Conservation (phyloP, 2,797 vertebrate genomes). For the Serranus cabrilla region DNA sequence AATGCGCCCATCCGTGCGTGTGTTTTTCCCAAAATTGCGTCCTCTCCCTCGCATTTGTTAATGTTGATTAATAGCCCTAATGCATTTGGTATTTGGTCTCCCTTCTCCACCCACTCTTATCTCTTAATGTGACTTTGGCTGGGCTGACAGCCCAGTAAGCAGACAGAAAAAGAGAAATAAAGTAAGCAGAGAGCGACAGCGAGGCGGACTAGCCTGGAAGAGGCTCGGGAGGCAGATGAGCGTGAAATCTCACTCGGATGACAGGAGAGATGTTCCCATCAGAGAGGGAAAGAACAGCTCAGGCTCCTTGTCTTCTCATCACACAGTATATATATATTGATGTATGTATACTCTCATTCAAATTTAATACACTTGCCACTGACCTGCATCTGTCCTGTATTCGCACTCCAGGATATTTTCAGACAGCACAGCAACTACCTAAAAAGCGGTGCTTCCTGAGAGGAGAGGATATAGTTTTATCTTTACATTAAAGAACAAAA, state of each 20-base stretch:
- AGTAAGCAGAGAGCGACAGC: constrained; percentile 67
- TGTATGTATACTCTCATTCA: constrained; percentile 36
- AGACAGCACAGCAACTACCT: constrained; percentile 1
- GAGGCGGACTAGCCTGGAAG: constrained; percentile 60
- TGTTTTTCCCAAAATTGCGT: constrained; percentile 72
- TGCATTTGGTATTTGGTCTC: constrained; percentile 81
- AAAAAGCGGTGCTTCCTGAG: constrained; percentile 3
- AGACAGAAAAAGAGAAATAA: constrained; percentile 69
- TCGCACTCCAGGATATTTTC: constrained; percentile 13
- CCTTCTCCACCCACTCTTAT: constrained; percentile 80
- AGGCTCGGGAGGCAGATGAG: constrained; percentile 71
- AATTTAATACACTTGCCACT: constrained; percentile 29
- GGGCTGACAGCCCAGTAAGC: constrained; percentile 79
- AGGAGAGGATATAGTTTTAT: background rate
- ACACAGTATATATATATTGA: constrained; percentile 16
- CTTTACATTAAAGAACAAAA: background rate
- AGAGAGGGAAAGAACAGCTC: constrained; percentile 61
- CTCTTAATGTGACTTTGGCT: constrained; percentile 82
- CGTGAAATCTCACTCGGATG: constrained; percentile 73
- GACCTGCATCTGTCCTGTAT: constrained; percentile 30
- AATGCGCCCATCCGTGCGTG: constrained; percentile 70
- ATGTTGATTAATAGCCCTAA: constrained; percentile 85
- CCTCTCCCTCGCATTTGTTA: constrained; percentile 77
- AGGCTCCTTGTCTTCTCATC: constrained; percentile 46
- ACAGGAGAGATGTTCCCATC: constrained; percentile 74